Evolutionary conservation across 2,888 invertebrate species (phyloP), one percentile per base, ranked within the genome.

Genomic region (Yponomeuta cagnagella): DNA sequence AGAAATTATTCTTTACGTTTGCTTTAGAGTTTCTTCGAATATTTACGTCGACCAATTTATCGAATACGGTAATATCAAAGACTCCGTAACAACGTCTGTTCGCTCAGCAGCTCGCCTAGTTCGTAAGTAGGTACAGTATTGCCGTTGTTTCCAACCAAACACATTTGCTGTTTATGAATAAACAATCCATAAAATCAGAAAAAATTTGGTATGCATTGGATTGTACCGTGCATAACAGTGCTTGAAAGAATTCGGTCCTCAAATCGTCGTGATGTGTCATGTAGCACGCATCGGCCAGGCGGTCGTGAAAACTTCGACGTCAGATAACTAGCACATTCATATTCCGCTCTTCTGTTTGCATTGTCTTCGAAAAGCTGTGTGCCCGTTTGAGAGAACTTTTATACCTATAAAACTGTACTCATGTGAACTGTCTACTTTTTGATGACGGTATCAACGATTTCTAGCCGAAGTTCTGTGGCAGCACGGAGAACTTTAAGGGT

Each of bases 281-380:
- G 4, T 10, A 33, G 31, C 10, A 12, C 12, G 65, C 65, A 12
- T 6, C 31, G 30, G 33, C 70, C 71, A 65, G 64, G 9, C 64
- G 64, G 64, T 23, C 64, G 64, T 30, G 64, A 71, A 75, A 80
- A 79, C 76, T 81, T 78, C 73, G 73, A 72, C 71, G 73, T 74
- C 75, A 77, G 75, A 79, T 76, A 78, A 76, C 77, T 78, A 68
- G n/a, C 69, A 63, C 77, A 76, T 79, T 77, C 78, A 76, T 75
- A 76, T 79, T 76, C 76, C 74, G 69, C 71, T 73, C 73, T 77
- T 76, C 78, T 79, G 78, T 79, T 78, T 76, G 75, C 63, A 69
- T 69, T 63, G 69, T 52, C 30, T 69, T 69, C n/a, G 23, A 31
- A 52, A 68, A 68, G 33, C 48, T 69, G 67, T 43, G 12, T 67